Base-by-base conservation (phyloP, 2,888 invertebrate species). In the Hymenopus coronatus region DNA sequence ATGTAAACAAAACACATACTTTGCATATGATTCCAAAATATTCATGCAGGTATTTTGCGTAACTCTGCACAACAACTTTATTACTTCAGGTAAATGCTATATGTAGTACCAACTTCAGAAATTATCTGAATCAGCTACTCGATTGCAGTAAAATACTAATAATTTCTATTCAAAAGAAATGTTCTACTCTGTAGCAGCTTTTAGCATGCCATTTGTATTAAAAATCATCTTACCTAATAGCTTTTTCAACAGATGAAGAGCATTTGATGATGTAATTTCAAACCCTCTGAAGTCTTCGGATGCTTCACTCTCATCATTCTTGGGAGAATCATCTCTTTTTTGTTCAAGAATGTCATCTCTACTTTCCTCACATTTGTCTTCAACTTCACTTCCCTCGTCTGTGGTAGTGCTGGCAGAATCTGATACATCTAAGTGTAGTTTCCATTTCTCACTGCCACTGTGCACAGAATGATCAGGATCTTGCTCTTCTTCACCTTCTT, bases 351-450 rank as follows among this genome's bases (percentile, higher is more conserved):
- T 28, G 40, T 85, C 54, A n/a, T 46, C 54, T 85, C 87, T 33
- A 28, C 25, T 28, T 81, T 54, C 81, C 14, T 86, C 70, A 82
- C 28, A 70, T 70, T 70, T 82, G 20, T 30, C 54, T 70, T 87
- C 87, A 82, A 87, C 40, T 82, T 87, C 87, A n/a, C 87, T 87
- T 27, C n/a, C 87, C 30, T 40, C 87, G 82, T 87, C 87, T 20
- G 87, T 82, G 15, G 54, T 70, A 27, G 82, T 87, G 27, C 87
- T 87, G 27, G 87, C 87, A 33, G 87, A 87, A 82, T 87, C 87
- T 12, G 82, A 82, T 28, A 87, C 9, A 33, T 87, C 87, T 25
- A 87, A 33, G 6, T 82, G 81, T 12, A 87, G n/a, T 20, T 82
- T 30, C 87, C 87, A 87, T 27, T 87, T 87, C 12, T 87, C 87